Evolutionary conservation across 2,113 vertebrate species (phyloP).

Genomic region (Cyprinodon variegatus): DNA sequence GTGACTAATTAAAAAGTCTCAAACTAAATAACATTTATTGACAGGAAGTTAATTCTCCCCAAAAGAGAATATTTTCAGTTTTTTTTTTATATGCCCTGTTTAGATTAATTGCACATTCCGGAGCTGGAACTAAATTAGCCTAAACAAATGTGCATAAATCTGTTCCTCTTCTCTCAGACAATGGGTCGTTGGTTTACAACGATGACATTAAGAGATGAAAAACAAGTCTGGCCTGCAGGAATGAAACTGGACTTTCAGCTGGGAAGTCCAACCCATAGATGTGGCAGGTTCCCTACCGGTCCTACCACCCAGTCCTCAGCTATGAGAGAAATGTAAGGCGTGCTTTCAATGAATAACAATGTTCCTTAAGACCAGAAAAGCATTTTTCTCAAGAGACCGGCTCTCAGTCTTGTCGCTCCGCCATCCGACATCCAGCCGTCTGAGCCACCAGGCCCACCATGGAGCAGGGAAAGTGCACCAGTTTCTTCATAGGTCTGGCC

Average conservation of each 20-base stretch:
- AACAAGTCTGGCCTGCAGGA: conserved; percentile 56
- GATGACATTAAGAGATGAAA: conserved; percentile 8
- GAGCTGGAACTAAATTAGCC: no score
- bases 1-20: conserved; percentile 14
- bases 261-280: conserved; percentile 12
- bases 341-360: conserved; percentile 20
- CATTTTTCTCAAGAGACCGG: background rate
- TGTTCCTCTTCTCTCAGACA: conserved; percentile 14
- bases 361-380: conserved; percentile 1
- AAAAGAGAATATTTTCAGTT: no score
- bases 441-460: conserved; percentile 11
- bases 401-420: background rate
- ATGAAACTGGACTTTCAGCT: conserved; percentile 37
- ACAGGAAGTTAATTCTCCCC: background rate
- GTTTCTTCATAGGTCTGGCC: conserved; percentile 68
- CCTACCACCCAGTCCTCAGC: background rate
- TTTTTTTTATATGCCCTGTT: background rate
- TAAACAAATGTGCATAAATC: conserved; percentile 15
- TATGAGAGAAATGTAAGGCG: conserved; percentile 40
- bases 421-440: background rate
- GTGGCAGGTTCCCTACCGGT: conserved; percentile 34
- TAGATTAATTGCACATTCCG: background rate
- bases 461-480: conserved; percentile 67
- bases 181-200: conserved; percentile 1
- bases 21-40: background rate